A percentile compares a stretch with the other conserved stretches of the same genome.
Conservation (phyloP, 35 echinoderm and acorn worm species). For the Ophiothrix spiculata region DNA sequence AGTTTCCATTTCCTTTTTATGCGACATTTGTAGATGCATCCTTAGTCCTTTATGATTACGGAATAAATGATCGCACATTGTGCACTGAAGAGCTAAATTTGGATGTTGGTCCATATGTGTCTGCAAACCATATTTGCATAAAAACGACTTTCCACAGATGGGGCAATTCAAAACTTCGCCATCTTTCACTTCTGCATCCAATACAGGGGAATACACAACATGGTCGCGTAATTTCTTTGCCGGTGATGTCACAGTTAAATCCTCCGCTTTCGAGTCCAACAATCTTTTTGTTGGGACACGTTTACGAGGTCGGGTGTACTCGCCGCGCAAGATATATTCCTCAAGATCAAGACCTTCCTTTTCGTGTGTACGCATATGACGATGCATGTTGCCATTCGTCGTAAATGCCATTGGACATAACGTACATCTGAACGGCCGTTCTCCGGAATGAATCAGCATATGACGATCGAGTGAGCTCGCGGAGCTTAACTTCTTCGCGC, state of each 20-base stretch:
- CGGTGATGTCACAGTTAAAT: not conserved
- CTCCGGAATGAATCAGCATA: conserved; percentile 98
- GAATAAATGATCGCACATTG: conserved; percentile 68
- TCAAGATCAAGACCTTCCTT: conserved; percentile 45
- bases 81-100: conserved; percentile 62
- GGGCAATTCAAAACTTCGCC: conserved; percentile 68
- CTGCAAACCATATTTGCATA: conserved; percentile 80
- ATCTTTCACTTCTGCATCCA: conserved; percentile 2
- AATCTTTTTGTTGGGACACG: conserved; percentile 55
- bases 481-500: conserved; percentile 90
- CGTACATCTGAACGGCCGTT: conserved; percentile 85
- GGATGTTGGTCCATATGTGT: conserved; percentile 88
- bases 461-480: conserved; percentile 92
- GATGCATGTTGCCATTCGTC: conserved; percentile 97
- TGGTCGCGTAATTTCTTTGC: not conserved
- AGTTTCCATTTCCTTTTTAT: conserved; percentile 49
- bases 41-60: conserved; percentile 82
- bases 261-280: conserved; percentile 5
- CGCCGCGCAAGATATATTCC: conserved; percentile 34
- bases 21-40: conserved; percentile 91
- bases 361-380: conserved; percentile 88
- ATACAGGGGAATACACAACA: not conserved
- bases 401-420: conserved; percentile 92
- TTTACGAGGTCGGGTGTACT: conserved; percentile 48
- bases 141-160: conserved; percentile 82